Conservation (phyloP, 2,113 vertebrate genomes). For the Nothocercus julius region DNA sequence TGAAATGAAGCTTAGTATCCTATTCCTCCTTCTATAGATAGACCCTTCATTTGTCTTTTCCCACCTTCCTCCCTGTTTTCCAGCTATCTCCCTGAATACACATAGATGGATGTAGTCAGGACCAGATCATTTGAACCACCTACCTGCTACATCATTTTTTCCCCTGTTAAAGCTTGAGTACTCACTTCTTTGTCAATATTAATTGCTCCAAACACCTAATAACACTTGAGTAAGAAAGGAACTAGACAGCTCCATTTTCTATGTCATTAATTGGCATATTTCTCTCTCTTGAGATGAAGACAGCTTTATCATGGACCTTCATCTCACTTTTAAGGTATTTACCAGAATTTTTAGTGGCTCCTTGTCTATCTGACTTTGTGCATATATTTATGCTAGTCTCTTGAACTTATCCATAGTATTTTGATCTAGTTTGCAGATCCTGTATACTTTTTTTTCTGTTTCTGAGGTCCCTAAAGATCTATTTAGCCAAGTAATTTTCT, state of each 20-base stretch:
- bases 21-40: background rate
- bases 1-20: background rate
- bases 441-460: background rate
- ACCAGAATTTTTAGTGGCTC: background rate
- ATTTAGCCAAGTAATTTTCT: background rate
- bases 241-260: background rate
- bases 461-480: background rate
- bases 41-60: background rate
- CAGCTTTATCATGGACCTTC: background rate
- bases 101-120: too few relatives aligned
- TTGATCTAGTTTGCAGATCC: background rate
- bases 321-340: background rate
- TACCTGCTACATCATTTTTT: background rate
- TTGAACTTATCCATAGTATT: background rate
- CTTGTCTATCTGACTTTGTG: background rate
- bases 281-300: background rate
- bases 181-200: background rate
- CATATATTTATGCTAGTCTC: background rate
- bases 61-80: rapidly evolving
- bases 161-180: background rate
- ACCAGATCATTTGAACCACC: background rate
- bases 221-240: background rate
- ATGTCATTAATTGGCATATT: background rate
- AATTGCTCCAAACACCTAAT: background rate
- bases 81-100: background rate